These are phyloP conservation scores for Axinella damicornis DNA, from an alignment of 37 sponge, comb jelly and placozoan genomes.

Conservation along the genomic window DNA sequence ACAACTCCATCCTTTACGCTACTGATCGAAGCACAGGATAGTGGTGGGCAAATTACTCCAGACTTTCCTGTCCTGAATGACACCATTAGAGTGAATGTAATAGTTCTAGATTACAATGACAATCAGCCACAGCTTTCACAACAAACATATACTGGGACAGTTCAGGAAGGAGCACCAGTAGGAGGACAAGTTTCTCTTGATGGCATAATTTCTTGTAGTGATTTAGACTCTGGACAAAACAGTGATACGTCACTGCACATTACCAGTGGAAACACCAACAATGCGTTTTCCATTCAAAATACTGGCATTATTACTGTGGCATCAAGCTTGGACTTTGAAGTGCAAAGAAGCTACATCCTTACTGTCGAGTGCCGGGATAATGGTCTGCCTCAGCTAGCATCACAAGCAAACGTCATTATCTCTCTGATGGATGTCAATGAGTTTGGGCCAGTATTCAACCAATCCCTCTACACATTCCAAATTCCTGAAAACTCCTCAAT, in stretches of 20 bases:
- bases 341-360: conserved; percentile 25
- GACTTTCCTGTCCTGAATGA: conserved; percentile 33
- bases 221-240: conserved; percentile 59
- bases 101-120: conserved; percentile 48
- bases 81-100: conserved; percentile 27
- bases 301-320: conserved; percentile 25
- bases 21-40: conserved; percentile 36
- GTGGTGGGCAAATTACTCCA: conserved; percentile 36
- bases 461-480: conserved; percentile 25
- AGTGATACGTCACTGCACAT: conserved; percentile 37
- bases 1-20: conserved; percentile 10
- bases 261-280: background rate
- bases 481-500: conserved; percentile 29
- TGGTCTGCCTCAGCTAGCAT: conserved; percentile 13
- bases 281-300: conserved; percentile 25
- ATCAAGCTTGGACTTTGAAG: conserved; percentile 37
- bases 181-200: conserved; percentile 21
- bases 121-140: conserved; percentile 43
- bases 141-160: conserved; percentile 17
- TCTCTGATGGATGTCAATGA: conserved; percentile 59
- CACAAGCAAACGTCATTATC: conserved; percentile 34
- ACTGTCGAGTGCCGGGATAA: conserved; percentile 42
- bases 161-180: conserved; percentile 19
- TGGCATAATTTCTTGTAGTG: conserved; percentile 34
- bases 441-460: conserved; percentile 46